A percentile compares a stretch with the other conserved stretches of the same genome.
phyloP scores from a whole-genome alignment of 2,888 invertebrate genomes.

The Trachelus iudaicus region DNA sequence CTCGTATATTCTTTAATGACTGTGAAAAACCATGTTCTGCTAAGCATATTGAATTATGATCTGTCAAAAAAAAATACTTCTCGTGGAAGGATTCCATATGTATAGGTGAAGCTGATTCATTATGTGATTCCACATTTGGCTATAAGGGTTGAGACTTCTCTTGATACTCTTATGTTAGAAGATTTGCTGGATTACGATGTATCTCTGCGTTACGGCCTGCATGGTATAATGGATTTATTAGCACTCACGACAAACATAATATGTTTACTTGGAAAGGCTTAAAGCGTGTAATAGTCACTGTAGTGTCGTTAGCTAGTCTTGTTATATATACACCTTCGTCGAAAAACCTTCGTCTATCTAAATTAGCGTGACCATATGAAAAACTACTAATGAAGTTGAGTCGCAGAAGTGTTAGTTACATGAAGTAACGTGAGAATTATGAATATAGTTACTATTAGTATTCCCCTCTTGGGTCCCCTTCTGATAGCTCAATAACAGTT shows the following conservation, averaged over 20 bases:
- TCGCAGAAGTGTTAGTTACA: not conserved
- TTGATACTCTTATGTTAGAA: not conserved
- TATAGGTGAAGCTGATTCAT: not conserved
- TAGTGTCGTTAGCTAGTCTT: not conserved
- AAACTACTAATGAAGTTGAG: not conserved
- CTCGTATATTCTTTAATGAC: too few species aligned
- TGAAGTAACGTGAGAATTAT: not conserved
- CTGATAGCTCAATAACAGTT: not conserved
- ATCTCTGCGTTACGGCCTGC: not conserved
- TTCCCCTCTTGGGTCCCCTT: not conserved
- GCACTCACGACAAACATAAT: not conserved
- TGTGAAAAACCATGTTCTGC: too few species aligned
- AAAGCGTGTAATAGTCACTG: not conserved
- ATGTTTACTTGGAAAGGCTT: not conserved
- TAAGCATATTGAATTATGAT: not conserved
- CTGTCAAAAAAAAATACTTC: not conserved
- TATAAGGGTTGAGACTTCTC: not conserved
- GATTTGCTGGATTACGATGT: not conserved
- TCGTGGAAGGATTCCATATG: not conserved
- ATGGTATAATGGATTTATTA: not conserved
- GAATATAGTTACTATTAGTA: not conserved
- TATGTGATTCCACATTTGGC: not conserved
- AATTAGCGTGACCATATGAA: not conserved
- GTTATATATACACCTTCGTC: not conserved
- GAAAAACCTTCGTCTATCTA: not conserved